A percentile compares a stretch with the other conserved stretches of the same genome.
phyloP scores from a whole-genome alignment of 2,797 vertebrate species.

The Channallabes apus region DNA sequence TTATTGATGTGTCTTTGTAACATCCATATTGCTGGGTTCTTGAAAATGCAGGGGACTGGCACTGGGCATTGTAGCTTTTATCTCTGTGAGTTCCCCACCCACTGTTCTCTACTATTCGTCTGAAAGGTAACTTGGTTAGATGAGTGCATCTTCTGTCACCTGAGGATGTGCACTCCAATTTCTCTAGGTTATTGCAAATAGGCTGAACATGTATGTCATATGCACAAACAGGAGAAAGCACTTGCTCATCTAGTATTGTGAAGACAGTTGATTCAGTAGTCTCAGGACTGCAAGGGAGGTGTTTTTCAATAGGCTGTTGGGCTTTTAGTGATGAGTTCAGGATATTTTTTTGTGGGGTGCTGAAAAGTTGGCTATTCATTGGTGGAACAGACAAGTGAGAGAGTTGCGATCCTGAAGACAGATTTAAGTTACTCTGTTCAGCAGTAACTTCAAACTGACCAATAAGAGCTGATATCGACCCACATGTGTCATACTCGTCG shows the following conservation, averaged over 20 bases:
- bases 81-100: constrained; percentile 47
- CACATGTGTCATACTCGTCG: constrained; percentile 78
- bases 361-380: constrained; percentile 28
- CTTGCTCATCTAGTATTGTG: constrained; percentile 77
- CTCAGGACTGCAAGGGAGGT: constrained; percentile 72
- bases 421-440: constrained; percentile 62
- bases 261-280: constrained; percentile 74
- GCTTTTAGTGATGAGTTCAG: constrained; percentile 4
- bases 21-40: constrained; percentile 34
- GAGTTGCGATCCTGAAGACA: constrained; percentile 19
- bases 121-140: constrained; percentile 56
- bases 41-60: background rate
- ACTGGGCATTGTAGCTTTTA: constrained; percentile 22
- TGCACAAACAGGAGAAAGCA: constrained; percentile 69
- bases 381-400: background rate
- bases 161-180: constrained; percentile 42
- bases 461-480: constrained; percentile 86
- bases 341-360: constrained; percentile 40
- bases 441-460: constrained; percentile 77
- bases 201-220: constrained; percentile 65
- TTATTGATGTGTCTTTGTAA: constrained; percentile 56
- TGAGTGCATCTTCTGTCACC: constrained; percentile 58
- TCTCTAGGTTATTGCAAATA: constrained; percentile 53
- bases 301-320: constrained; percentile 52
- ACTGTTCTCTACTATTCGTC: constrained; percentile 37